Evolutionary conservation across 1,140 invertebrate genomes (phyloP).

Genomic region (Drosophila busckii): DNA sequence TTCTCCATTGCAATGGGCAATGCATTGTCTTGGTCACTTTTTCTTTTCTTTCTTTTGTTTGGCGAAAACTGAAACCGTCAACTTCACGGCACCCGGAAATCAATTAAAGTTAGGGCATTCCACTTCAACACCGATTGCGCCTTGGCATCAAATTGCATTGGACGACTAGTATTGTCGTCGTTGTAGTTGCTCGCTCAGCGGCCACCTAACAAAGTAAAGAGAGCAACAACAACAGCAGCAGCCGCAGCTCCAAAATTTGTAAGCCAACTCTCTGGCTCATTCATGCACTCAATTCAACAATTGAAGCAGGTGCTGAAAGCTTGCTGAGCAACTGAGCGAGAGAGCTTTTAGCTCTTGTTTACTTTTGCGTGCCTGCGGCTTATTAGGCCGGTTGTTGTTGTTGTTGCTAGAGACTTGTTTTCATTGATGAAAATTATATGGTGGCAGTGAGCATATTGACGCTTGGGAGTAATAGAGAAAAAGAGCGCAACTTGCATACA

Average conservation of each 20-base stretch:
- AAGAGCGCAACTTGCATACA: conserved; percentile 2
- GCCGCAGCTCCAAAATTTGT: conserved; percentile 17
- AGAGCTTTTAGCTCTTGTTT: conserved; percentile 62
- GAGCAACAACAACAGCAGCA: conserved; percentile 2
- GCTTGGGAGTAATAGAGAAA: background rate
- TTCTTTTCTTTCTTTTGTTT: conserved; percentile 29
- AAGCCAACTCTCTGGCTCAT: conserved; percentile 7
- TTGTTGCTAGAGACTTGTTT: conserved; percentile 42
- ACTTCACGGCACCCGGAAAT: conserved; percentile 49
- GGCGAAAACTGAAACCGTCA: conserved; percentile 45
- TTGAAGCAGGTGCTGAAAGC: conserved; percentile 62
- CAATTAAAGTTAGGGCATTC: conserved; percentile 62
- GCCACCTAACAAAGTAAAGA: conserved; percentile 14
- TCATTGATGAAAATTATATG: conserved; percentile 65
- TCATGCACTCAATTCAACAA: conserved; percentile 18
- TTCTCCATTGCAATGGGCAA: too few species aligned
- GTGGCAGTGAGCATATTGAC: conserved; percentile 2
- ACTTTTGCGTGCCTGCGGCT: conserved; percentile 39
- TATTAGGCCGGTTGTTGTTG: conserved; percentile 60
- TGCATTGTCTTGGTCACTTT: conserved; percentile 44
- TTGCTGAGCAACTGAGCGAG: conserved; percentile 15
- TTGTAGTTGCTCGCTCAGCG: conserved; percentile 12
- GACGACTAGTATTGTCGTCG: conserved; percentile 17
- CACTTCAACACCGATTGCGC: conserved; percentile 46
- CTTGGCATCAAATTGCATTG: conserved; percentile 49